A percentile compares a stretch with the other conserved stretches of the same genome.
These are phyloP conservation scores for Thunnus maccoyii DNA, from an alignment of 2,113 vertebrate genomes.

Conservation along the genomic window DNA sequence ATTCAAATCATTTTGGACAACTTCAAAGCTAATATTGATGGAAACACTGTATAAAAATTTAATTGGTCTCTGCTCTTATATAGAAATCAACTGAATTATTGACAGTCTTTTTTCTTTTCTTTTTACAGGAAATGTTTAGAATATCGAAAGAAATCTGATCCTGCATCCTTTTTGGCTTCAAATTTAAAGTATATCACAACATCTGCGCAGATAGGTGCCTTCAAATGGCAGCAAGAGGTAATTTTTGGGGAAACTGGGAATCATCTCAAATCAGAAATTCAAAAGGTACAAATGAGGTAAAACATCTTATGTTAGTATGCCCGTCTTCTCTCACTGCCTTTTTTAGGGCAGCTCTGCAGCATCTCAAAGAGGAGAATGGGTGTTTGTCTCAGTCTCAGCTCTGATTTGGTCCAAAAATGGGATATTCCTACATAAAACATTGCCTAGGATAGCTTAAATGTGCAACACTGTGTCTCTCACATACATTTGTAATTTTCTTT, in stretches of 20 bases:
- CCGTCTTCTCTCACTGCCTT: too few relatives aligned
- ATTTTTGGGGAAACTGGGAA: neutral
- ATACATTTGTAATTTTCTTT: conserved; percentile 24
- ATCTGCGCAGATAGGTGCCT: neutral
- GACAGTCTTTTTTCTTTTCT: neutral
- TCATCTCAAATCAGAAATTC: neutral
- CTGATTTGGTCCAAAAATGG: neutral
- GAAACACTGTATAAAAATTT: conserved; percentile 21
- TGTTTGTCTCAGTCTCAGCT: neutral
- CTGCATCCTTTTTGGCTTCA: neutral
- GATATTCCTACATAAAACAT: neutral
- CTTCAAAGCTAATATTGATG: conserved; percentile 31
- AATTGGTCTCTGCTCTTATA: neutral
- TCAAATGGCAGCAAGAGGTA: neutral
- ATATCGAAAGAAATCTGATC: neutral
- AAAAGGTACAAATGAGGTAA: too few relatives aligned
- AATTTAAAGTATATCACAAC: neutral
- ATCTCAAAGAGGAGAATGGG: neutral
- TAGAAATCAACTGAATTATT: neutral
- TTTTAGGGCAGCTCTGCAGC: neutral
- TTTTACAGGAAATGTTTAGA: neutral
- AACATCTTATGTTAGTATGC: too few relatives aligned
- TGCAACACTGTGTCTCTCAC: conserved; percentile 1
- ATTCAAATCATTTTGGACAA: conserved; percentile 32
- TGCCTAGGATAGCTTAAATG: neutral